A percentile compares a stretch with the other conserved stretches of the same genome.
Conservation (phyloP, 2,113 vertebrate genomes). For the Vombatus ursinus region DNA sequence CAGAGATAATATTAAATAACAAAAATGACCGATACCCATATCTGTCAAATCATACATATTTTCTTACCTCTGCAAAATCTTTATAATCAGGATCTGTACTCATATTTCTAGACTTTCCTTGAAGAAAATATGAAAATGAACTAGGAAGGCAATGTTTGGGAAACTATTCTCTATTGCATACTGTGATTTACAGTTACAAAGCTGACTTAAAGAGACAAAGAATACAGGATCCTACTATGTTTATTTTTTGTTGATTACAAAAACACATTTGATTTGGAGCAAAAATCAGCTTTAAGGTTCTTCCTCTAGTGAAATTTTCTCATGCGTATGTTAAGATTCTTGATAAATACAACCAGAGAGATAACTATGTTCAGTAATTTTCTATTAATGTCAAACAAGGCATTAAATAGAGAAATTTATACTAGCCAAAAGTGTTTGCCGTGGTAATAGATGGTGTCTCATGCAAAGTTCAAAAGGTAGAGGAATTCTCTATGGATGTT, state of each 20-base stretch:
- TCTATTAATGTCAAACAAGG: too few relatives aligned
- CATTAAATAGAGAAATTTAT: neutral
- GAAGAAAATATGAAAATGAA: neutral
- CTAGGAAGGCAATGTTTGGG: neutral
- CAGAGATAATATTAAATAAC: neutral
- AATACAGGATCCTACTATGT: neutral
- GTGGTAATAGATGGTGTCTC: neutral
- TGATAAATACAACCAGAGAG: neutral
- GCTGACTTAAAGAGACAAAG: neutral
- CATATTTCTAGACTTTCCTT: neutral
- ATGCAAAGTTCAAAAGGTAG: neutral
- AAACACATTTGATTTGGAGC: neutral
- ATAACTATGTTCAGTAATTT: neutral
- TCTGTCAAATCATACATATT: neutral
- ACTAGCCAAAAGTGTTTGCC: neutral
- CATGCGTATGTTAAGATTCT: neutral
- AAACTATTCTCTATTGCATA: neutral
- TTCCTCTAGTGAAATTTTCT: neutral
- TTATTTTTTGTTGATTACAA: neutral
- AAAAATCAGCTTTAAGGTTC: neutral
- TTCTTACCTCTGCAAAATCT: neutral
- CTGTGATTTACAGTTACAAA: neutral
- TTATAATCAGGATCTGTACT: neutral
- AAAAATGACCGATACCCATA: neutral
- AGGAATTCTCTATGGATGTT: neutral